phyloP scores from a whole-genome alignment of 2,888 invertebrate species.

The Pachliopta kotzebuea region DNA sequence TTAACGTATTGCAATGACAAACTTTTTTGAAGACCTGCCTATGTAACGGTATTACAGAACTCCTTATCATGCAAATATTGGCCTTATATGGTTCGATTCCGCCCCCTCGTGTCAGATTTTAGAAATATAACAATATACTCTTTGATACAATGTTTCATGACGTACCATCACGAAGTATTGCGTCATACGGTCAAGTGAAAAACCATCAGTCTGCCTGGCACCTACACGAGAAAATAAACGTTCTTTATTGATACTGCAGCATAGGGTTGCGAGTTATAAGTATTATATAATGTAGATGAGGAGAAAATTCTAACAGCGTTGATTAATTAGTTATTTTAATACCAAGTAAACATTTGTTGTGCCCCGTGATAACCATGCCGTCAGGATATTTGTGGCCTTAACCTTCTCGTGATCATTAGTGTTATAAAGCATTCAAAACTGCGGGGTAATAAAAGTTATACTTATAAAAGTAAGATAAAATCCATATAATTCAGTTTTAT shows the following conservation, averaged over 20 bases:
- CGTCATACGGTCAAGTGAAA: constrained; percentile 11
- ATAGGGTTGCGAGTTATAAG: constrained; percentile 5
- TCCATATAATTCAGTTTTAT: too few relatives aligned
- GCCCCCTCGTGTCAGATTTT: neutral
- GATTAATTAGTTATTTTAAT: neutral
- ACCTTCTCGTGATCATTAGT: too few relatives aligned
- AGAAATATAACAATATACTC: neutral
- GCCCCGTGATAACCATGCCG: too few relatives aligned
- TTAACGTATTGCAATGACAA: neutral
- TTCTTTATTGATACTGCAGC: neutral
- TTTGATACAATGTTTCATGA: constrained; percentile 2
- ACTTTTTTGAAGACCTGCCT: neutral
- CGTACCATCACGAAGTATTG: constrained; percentile 7
- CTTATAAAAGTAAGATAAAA: too few relatives aligned
- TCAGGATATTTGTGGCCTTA: too few relatives aligned
- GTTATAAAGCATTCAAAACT: too few relatives aligned
- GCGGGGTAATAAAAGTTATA: too few relatives aligned
- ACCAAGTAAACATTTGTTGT: too few relatives aligned
- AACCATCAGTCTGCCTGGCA: constrained; percentile 26
- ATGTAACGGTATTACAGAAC: neutral
- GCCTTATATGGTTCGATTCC: neutral
- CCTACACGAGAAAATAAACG: constrained; percentile 15
- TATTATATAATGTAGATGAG: neutral
- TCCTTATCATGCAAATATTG: neutral
- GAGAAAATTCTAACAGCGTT: too few relatives aligned